These are phyloP conservation scores for Psettodes erumei DNA, from an alignment of 2,113 vertebrate species.

Conservation along the genomic window DNA sequence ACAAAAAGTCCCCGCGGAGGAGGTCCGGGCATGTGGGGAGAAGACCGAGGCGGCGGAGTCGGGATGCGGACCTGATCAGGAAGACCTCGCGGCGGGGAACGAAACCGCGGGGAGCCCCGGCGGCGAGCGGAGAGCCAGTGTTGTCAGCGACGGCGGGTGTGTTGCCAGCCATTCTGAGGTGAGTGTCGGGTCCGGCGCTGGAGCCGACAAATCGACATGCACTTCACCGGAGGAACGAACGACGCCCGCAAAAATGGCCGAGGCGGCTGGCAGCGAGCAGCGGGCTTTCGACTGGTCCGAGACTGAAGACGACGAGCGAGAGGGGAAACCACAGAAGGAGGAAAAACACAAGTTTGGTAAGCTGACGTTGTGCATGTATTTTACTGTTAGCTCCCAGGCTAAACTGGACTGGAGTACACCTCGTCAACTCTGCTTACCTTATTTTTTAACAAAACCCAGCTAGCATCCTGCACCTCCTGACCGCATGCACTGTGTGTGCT, in stretches of 20 bases:
- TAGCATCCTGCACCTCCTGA: not conserved
- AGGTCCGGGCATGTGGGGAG: conserved; percentile 49
- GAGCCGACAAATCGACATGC: conserved; percentile 62
- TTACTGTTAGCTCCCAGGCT: conserved; percentile 44
- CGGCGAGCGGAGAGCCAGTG: conserved; percentile 11
- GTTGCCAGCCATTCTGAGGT: conserved; percentile 64
- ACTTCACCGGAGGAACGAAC: conserved; percentile 47
- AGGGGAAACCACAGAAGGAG: conserved; percentile 15
- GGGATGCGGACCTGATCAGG: not conserved
- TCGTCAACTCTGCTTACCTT: conserved; percentile 13
- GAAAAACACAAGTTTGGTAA: conserved; percentile 62
- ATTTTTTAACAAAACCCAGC: conserved; percentile 2
- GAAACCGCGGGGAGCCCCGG: conserved; percentile 8
- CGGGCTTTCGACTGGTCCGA: conserved; percentile 66
- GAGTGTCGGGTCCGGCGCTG: conserved; percentile 56
- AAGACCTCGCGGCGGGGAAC: conserved; percentile 1
- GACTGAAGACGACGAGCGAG: conserved; percentile 55
- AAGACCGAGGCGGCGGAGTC: conserved; percentile 18
- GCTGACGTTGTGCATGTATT: conserved; percentile 58
- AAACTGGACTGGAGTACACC: conserved; percentile 27
- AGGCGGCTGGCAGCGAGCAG: conserved; percentile 39
- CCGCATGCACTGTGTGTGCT: not conserved
- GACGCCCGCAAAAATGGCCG: conserved; percentile 57
- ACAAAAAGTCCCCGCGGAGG: conserved; percentile 57
- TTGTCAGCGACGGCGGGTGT: conserved; percentile 30